Percentiles rank a stretch among this genome's conserved stretches.
These are phyloP conservation scores for Synchiropus splendidus DNA, from an alignment of 2,113 vertebrate species.

Conservation along the genomic window DNA sequence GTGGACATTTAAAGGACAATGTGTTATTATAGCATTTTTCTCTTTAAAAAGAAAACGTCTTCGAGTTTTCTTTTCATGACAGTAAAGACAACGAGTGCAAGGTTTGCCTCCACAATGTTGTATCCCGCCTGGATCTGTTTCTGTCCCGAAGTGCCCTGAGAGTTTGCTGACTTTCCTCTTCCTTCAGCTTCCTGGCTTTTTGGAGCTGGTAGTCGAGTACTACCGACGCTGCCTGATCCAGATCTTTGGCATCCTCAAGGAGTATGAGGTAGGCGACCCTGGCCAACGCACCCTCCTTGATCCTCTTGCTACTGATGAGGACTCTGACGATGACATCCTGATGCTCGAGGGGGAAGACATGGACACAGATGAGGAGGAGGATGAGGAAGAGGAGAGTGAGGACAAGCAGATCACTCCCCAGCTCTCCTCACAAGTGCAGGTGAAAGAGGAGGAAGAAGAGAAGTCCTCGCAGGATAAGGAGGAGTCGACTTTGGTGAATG, in stretches of 20 bases:
- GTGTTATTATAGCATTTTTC: too few species aligned
- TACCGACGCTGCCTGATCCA: slow-evolving; percentile 97
- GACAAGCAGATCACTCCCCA: slow-evolving; percentile 33
- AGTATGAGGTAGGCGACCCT: slow-evolving; percentile 94
- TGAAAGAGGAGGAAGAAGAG: slow-evolving; percentile 61
- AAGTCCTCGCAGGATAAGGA: slow-evolving; percentile 35
- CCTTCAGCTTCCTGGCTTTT: slow-evolving; percentile 85
- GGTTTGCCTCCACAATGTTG: too few species aligned
- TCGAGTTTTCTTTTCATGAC: too few species aligned
- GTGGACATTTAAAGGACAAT: too few species aligned
- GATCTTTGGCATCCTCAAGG: slow-evolving; percentile 95
- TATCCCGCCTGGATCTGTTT: background rate
- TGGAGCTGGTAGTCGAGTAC: slow-evolving; percentile 95
- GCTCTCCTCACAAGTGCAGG: slow-evolving; percentile 21
- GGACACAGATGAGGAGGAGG: slow-evolving; percentile 59
- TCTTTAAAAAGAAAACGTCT: too few species aligned
- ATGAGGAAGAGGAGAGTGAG: slow-evolving; percentile 64
- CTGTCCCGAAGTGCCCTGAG: too few species aligned
- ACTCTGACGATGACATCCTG: slow-evolving; percentile 70
- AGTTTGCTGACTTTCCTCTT: background rate
- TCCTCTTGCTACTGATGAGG: slow-evolving; percentile 71
- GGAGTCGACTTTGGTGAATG: slow-evolving; percentile 31
- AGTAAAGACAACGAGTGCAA: too few species aligned
- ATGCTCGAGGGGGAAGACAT: slow-evolving; percentile 71
- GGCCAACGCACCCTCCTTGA: slow-evolving; percentile 90